These are phyloP conservation scores for Chionomys nivalis DNA, from an alignment of 2,113 vertebrate genomes.

Conservation along the genomic window DNA sequence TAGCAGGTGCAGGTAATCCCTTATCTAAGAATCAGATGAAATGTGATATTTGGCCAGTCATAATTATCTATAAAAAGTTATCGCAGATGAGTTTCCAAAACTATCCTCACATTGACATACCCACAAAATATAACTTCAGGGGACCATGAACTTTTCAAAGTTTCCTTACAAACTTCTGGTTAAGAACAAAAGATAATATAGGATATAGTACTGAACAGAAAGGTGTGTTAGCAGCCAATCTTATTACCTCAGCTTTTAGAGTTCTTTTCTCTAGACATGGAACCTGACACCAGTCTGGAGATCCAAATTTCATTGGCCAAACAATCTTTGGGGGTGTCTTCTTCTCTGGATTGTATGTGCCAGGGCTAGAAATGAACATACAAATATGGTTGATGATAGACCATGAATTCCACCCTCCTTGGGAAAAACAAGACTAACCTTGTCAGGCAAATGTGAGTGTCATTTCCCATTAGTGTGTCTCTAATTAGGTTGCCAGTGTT, in stretches of 20 bases:
- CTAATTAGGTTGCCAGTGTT: not conserved
- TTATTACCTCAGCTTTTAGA: constrained; percentile 86
- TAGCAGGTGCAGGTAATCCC: not conserved
- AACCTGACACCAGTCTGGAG: constrained; percentile 90
- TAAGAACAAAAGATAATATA: not conserved
- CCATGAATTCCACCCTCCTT: not conserved
- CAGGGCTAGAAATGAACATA: constrained; percentile 86
- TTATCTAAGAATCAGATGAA: constrained; percentile 27
- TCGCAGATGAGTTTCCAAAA: not conserved
- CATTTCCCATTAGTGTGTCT: not conserved
- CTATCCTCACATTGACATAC: not conserved
- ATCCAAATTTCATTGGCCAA: constrained; percentile 93
- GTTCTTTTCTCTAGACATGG: constrained; percentile 84
- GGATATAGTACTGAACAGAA: not conserved
- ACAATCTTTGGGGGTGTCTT: constrained; percentile 82
- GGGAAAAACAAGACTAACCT: not conserved
- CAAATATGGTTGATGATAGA: not conserved
- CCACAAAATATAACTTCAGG: not conserved
- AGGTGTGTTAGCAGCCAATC: not conserved
- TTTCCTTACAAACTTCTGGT: not conserved
- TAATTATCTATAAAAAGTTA: not conserved
- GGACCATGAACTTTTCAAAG: not conserved
- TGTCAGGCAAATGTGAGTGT: not conserved
- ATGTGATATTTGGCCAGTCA: not conserved
- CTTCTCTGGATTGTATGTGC: constrained; percentile 82